Conservation (phyloP, 2,888 invertebrate genomes). For the Amiota communis region DNA sequence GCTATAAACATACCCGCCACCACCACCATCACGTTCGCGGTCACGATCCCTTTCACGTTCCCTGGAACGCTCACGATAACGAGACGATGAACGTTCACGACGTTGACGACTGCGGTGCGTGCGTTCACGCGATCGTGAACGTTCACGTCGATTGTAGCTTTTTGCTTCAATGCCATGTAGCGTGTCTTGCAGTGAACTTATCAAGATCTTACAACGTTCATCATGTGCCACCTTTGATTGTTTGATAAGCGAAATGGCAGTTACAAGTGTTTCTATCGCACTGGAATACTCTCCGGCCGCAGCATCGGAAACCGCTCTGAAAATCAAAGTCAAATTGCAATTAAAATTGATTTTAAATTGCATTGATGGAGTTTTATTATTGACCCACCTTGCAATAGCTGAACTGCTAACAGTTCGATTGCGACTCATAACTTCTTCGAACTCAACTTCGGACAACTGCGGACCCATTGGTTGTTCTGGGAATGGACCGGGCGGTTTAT, state of each 20-base stretch:
- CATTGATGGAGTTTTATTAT: neutral
- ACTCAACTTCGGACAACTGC: constrained; percentile 91
- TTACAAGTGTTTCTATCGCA: constrained; percentile 98
- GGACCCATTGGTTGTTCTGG: constrained; percentile 75
- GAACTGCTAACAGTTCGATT: constrained; percentile 98
- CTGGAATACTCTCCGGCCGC: constrained; percentile 98
- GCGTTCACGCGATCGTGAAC: constrained; percentile 75
- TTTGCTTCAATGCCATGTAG: constrained; percentile 97
- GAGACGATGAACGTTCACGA: constrained; percentile 74
- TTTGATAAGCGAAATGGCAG: constrained; percentile 98
- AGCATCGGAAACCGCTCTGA: constrained; percentile 95
- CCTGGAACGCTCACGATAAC: constrained; percentile 82
- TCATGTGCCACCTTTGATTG: constrained; percentile 91
- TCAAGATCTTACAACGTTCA: constrained; percentile 97
- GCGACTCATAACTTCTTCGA: constrained; percentile 97
- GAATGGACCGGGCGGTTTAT: constrained; percentile 71
- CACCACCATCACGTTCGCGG: constrained; percentile 74
- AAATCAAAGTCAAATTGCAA: neutral
- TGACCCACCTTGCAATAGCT: constrained; percentile 84
- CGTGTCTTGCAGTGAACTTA: constrained; percentile 97
- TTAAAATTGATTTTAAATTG: too few species aligned
- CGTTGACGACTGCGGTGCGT: constrained; percentile 73
- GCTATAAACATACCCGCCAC: constrained; percentile 75
- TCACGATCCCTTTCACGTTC: constrained; percentile 78
- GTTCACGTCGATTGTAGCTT: constrained; percentile 88